phyloP scores from a whole-genome alignment of 2,113 vertebrate species.

The Anoura caudifer region DNA sequence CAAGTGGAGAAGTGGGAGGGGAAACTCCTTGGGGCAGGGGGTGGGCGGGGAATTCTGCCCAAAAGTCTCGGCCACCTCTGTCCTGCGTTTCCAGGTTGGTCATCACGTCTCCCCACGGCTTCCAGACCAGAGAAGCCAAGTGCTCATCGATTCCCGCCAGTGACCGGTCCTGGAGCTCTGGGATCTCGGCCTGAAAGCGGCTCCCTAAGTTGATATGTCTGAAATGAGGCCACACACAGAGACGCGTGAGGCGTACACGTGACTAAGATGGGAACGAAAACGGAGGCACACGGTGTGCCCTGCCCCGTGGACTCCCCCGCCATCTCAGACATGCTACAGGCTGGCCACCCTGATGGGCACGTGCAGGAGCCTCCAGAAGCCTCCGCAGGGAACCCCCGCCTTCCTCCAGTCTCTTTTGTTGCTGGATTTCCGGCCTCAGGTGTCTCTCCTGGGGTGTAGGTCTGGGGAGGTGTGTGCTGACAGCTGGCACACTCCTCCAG shows the following conservation, averaged over 20 bases:
- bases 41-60: neutral
- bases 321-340: rapidly evolving
- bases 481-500: neutral
- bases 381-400: neutral
- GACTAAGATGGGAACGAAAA: neutral
- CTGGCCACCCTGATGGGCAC: rapidly evolving
- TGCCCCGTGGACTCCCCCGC: neutral
- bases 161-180: slow-evolving; percentile 67
- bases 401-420: neutral
- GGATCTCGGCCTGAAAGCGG: slow-evolving; percentile 84
- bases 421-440: neutral
- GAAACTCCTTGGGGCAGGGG: neutral
- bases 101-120: slow-evolving; percentile 80
- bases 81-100: slow-evolving; percentile 78
- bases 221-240: slow-evolving; percentile 4
- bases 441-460: neutral
- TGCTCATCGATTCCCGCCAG: slow-evolving; percentile 62
- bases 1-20: neutral
- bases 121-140: slow-evolving; percentile 82
- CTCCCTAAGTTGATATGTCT: slow-evolving; percentile 86
- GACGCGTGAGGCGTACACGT: rapidly evolving
- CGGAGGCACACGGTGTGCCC: rapidly evolving
- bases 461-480: neutral
- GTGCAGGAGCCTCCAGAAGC: neutral
- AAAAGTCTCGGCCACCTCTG: slow-evolving; percentile 64